phyloP scores from a whole-genome alignment of 2,888 invertebrate genomes.

The Eugnorisma glareosa region DNA sequence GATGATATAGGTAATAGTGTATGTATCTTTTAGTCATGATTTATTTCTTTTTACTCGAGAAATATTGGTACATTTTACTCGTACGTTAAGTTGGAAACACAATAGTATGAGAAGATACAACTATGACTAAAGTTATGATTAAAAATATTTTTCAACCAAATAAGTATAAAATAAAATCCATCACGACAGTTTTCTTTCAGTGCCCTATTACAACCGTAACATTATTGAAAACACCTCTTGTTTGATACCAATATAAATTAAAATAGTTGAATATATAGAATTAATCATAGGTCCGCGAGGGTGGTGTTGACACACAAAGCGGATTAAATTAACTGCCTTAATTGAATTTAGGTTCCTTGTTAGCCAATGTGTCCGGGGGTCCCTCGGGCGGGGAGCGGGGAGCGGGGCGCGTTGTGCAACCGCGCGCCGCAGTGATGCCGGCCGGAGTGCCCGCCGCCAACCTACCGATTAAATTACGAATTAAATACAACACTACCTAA shows the following conservation, averaged over 20 bases:
- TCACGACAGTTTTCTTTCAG: neutral
- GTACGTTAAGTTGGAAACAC: neutral
- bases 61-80: neutral
- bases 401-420: constrained; percentile 66
- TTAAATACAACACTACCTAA: constrained; percentile 68
- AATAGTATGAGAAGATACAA: too few relatives aligned
- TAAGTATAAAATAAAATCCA: neutral
- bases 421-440: constrained; percentile 53
- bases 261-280: constrained; percentile 75
- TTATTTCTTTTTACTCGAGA: neutral
- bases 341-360: constrained; percentile 90
- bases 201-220: neutral
- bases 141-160: neutral
- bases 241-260: constrained; percentile 44
- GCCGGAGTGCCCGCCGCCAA: constrained; percentile 53
- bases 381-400: constrained; percentile 53
- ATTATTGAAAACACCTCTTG: constrained; percentile 12
- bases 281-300: constrained; percentile 82
- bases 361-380: constrained; percentile 84
- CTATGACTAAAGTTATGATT: too few relatives aligned
- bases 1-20: too few relatives aligned
- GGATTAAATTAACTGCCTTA: constrained; percentile 90
- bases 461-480: constrained; percentile 69
- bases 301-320: constrained; percentile 85
- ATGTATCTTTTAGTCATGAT: too few relatives aligned